Evolutionary conservation across 1,140 invertebrate species (phyloP).

Genomic region (Amphibalanus amphitrite): DNA sequence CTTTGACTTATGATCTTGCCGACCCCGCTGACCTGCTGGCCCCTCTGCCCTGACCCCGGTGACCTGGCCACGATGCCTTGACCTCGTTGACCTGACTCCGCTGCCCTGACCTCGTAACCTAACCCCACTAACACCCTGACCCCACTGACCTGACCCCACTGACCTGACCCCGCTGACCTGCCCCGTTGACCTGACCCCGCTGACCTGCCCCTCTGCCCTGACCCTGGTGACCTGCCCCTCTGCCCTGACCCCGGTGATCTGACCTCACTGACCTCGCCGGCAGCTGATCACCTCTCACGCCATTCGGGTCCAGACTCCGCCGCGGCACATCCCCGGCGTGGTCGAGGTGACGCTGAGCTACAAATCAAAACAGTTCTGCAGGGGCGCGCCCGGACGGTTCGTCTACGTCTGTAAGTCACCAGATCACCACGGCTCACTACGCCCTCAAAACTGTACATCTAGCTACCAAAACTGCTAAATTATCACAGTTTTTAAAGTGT

Average conservation of each 20-base stretch:
- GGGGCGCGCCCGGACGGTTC: constrained; percentile 94
- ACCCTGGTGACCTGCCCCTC: not conserved
- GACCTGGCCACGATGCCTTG: no score
- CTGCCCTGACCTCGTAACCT: no score
- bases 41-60: not conserved
- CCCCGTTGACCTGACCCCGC: no score
- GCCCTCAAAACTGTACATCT: no score
- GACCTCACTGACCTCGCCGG: constrained; percentile 19
- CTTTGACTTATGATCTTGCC: no score
- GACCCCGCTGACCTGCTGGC: not conserved
- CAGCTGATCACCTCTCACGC: constrained; percentile 95
- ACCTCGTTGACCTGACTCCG: no score
- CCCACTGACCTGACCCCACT: no score
- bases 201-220: not conserved
- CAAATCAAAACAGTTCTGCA: constrained; percentile 98
- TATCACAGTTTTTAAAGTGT: no score
- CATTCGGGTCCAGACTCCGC: constrained; percentile 94
- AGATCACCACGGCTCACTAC: no score
- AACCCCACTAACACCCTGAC: no score
- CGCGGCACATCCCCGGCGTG: constrained; percentile 90
- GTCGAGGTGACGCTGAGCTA: constrained; percentile 97
- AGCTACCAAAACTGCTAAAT: no score
- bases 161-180: no score
- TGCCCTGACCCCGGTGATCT: not conserved
- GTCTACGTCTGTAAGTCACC: constrained; percentile 93